Evolutionary conservation across 1,140 invertebrate genomes (phyloP), one percentile per base, ranked within the genome.

Genomic region (Cepaea nemoralis): DNA sequence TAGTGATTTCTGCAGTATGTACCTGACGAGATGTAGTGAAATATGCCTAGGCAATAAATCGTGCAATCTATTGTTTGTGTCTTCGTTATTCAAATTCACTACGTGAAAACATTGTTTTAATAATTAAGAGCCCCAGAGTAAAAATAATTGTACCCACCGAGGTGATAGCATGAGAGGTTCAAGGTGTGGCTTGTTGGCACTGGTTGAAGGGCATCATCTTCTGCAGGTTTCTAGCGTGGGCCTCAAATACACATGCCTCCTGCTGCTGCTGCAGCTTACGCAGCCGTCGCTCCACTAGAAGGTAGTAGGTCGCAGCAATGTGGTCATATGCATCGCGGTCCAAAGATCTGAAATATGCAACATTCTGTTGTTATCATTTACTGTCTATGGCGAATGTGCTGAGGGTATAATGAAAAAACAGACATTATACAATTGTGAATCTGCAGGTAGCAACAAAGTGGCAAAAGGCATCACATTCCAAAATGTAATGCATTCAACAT

Each of bases 311-410:
- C 39, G 98, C 98, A 42, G 98, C 99, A 85, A 99, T 96, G 91
- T 99, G 97, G 92, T 98, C 98, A 92, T 99, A 99, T 88, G 97
- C 96, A 93, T 99, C 97, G 89, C 95, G 96, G 88, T 99, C 97
- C 83, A 99, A 92, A 77, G 97, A 95, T 85, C 96, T 97, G 89
- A 24, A 93, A 93, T 69, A 81, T 55, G n/a, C 22, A 55, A 19
- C n/a, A 55, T 55, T 14, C 50, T 55, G 50, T 22, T 19, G n/a
- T 19, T 55, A 55, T 24, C 19, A 10, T 5, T 55, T n/a, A n/a
- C n/a, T n/a, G n/a, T n/a, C n/a, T n/a, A n/a, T n/a, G n/a, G n/a
- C n/a, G n/a, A n/a, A n/a, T n/a, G n/a, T n/a, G n/a, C n/a, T n/a
- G n/a, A n/a, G n/a, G n/a, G n/a, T n/a, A n/a, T n/a, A n/a, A n/a